Evolutionary conservation across 2,888 invertebrate species (phyloP), one percentile per base, ranked within the genome.

Genomic region (Drosophila siamana): DNA sequence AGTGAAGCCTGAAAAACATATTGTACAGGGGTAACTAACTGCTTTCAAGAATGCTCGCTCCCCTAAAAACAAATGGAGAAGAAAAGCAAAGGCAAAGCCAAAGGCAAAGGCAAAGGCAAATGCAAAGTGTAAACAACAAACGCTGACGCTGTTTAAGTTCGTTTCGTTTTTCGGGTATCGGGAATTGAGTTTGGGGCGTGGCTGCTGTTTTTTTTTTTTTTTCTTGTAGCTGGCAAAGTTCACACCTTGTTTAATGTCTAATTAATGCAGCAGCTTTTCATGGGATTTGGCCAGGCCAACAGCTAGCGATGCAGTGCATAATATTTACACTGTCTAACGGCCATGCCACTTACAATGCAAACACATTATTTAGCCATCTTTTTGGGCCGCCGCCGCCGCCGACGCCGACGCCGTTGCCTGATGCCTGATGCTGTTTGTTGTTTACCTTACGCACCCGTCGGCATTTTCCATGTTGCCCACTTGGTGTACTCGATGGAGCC

Each of bases 391-490:
- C 69, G 75, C 54, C 74, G 73, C 64, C 66, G 66, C 43, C 51
- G 74, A n/a, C 64, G 51, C 28, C 44, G 22, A n/a, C 38, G 47
- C 5, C 48, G n/a, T n/a, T n/a, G n/a, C n/a, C n/a, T n/a, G n/a
- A n/a, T n/a, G n/a, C n/a, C n/a, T n/a, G 61, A 22, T 60, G 59
- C 68, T 8, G 77, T 81, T 80, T 78, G 64, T 72, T 90, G 89
- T 90, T 90, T 90, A 88, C 67, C 81, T 89, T 90, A 90, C 89
- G 84, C 89, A 89, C 89, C 89, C 88, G 89, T 90, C 88, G 91
- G 88, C 88, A 78, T 88, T 89, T 78, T 74, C 64, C 41, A 62
- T 24, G 28, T 6, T 33, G 7, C 15, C 50, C 38, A 38, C 65
- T 63, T 51, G n/a, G n/a, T n/a, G n/a, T n/a, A n/a, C n/a, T n/a